phyloP scores from a whole-genome alignment of 2,888 invertebrate species.

The Hedya salicella region DNA sequence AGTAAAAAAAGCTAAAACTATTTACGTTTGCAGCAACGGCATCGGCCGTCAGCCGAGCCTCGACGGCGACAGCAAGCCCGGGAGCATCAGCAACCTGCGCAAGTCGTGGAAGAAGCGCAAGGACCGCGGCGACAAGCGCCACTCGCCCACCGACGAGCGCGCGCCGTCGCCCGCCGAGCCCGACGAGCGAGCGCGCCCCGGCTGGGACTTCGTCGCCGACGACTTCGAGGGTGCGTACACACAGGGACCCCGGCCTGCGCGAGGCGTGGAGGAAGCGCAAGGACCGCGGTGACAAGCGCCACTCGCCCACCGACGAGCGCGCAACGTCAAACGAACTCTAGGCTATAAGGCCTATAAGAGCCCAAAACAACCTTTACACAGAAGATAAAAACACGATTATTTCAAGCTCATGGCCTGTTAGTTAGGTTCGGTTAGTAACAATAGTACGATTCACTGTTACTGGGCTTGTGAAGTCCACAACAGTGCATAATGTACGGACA shows the following conservation, averaged over 20 bases:
- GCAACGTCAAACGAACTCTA: conserved; percentile 67
- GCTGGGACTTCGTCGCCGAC: conserved; percentile 90
- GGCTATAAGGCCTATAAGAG: too few species aligned
- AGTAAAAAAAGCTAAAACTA: too few species aligned
- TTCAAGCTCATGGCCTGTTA: too few species aligned
- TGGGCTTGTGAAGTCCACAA: too few species aligned
- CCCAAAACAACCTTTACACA: too few species aligned
- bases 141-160: conserved; percentile 73
- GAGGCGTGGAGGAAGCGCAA: neutral
- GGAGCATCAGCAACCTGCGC: conserved; percentile 68
- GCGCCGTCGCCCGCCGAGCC: conserved; percentile 65
- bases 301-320: conserved; percentile 73
- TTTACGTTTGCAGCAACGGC: conserved; percentile 69
- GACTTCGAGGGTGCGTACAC: conserved; percentile 89
- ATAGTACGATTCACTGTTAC: too few species aligned
- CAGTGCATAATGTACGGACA: too few species aligned
- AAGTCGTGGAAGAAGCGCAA: conserved; percentile 83
- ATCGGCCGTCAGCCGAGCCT: conserved; percentile 68
- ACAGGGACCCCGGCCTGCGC: too few species aligned
- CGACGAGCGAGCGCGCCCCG: conserved; percentile 72
- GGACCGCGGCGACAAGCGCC: conserved; percentile 76
- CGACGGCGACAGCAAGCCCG: conserved; percentile 72
- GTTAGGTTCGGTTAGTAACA: too few species aligned
- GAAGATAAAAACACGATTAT: too few species aligned
- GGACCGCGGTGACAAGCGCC: conserved; percentile 49